Base-by-base conservation (phyloP, 2,797 vertebrate species). In the Sternotherus odoratus region DNA sequence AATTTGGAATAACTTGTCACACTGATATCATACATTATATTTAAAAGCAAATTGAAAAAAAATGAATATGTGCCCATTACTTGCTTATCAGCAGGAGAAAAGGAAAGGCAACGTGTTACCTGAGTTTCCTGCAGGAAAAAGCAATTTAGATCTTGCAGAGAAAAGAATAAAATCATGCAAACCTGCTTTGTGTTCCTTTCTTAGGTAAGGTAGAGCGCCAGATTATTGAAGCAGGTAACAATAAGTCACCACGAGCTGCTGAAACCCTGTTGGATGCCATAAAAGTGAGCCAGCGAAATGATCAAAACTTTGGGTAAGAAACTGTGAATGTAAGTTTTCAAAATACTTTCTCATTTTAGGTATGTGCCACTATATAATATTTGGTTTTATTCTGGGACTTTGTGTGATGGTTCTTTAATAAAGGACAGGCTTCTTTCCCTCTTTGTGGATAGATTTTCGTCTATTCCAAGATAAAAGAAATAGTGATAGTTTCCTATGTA, bases 221-320 rank as follows among this genome's bases (percentile, higher is more conserved):
- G 82, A 95, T 98, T 79, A 92, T 95, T 91, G 96, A 95, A 85
- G 91, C 96, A 83, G 82, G 96, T 82, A 93, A 94, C 87, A 86
- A 94, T 63, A 96, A 95, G 48, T 93, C 94, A 66, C 90, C 95
- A 93, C 78, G 6, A 54, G 96, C 96, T 96, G 77, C 96, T 92
- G 93, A 98, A 90, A 95, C 88, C 78, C 98, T 99, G 19, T 95
- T 98, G 85, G 96, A 98, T 81, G 98, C 98, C 95, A 97, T 99
- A 96, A 97, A 96, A 39, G 85, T 98, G 85, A 98, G 97, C 86
- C 95, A 97, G 91, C 94, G 82, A 92, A 94, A 98, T 90, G 97
- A 98, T 85, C 98, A 98, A 97, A 98, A 98, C 53, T 96, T 98
- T 69, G 96, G 98, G 99, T 99, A 97, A 98, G 98, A 92, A 92